Conservation (phyloP, 1,140 invertebrate species). For the Phortica variegata region DNA sequence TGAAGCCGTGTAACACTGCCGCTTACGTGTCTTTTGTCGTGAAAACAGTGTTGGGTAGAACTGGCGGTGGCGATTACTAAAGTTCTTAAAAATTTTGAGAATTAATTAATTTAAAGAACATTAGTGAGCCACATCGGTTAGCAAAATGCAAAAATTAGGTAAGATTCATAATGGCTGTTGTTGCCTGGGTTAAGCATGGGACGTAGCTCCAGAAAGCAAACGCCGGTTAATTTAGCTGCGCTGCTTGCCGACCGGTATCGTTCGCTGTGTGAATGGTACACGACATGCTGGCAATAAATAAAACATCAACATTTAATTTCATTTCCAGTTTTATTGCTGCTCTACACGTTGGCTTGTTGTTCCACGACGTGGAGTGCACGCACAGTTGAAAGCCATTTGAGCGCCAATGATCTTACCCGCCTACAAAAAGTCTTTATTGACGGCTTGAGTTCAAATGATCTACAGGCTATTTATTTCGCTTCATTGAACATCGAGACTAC, state of each 20-base stretch:
- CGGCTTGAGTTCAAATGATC: conserved; percentile 43
- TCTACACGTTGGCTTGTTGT: conserved; percentile 23
- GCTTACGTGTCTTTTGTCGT: conserved; percentile 32
- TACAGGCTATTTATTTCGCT: conserved; percentile 50
- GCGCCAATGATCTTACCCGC: conserved; percentile 40
- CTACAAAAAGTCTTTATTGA: conserved; percentile 51
- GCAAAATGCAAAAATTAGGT: conserved; percentile 45
- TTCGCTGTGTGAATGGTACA: conserved; percentile 2
- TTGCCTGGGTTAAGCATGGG: too few relatives aligned
- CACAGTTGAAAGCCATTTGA: conserved; percentile 44
- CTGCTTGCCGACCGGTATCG: conserved; percentile 7
- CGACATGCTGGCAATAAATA: not conserved
- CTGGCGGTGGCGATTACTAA: conserved; percentile 42
- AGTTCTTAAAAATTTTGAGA: too few relatives aligned
- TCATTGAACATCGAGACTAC: conserved; percentile 42
- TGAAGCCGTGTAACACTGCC: conserved; percentile 10
- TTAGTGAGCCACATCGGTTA: conserved; percentile 15
- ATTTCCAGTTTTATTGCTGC: conserved; percentile 25
- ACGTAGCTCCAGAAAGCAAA: conserved; percentile 17
- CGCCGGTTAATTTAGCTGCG: conserved; percentile 28
- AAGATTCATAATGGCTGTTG: conserved; percentile 7
- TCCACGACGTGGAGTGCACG: conserved; percentile 28
- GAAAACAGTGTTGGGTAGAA: conserved; percentile 29
- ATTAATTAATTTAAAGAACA: too few relatives aligned
- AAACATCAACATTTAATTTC: conserved; percentile 1